Evolutionary conservation across 2,888 invertebrate species (phyloP), one percentile per base, ranked within the genome.

Genomic region (Xestobium rufovillosum): DNA sequence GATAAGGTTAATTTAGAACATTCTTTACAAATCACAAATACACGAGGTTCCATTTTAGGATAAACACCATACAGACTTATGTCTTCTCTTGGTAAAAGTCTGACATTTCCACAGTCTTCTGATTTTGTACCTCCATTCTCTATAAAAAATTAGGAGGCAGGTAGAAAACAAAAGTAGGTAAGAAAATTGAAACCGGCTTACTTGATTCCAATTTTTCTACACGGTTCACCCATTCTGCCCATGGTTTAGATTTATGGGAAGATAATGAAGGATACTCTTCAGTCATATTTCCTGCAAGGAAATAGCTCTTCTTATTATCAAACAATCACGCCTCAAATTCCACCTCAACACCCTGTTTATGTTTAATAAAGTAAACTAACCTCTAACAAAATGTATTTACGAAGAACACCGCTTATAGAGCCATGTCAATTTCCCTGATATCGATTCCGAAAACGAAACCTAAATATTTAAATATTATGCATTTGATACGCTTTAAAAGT

Each of bases 11-110:
- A n/a, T n/a, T 19, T 19, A 8, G 23, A 19, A 44, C 63, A 63
- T 34, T 56, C 55, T 36, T 53, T 59, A 45, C 63, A 63, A 39
- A 55, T 56, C 31, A 51, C 52, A 41, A 59, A 57, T n/a, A 59
- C 48, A 32, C 56, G 48, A 38, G 52, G 52, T 41, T 63, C 63
- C 53, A 61, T 53, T 50, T 61, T 60, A 3, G 65, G 63, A 39
- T 57, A 60, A 4, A 49, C 52, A 14, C 65, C 63, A 48, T 60
- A 63, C 19, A 63, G 41, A 16, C 49, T 49, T 40, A 60, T 55
- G 48, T 61, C 59, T 44, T 58, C 49, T 37, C 63, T 52, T 27
- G 61, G 63, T 34, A 65, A 51, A 30, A 60, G 45, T 31, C 50
- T 52, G 13, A 57, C 56, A 35, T 45, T 43, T 33, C 23, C 23